Evolutionary conservation across 2,888 invertebrate species (phyloP).

Genomic region (Pollenia labialis): DNA sequence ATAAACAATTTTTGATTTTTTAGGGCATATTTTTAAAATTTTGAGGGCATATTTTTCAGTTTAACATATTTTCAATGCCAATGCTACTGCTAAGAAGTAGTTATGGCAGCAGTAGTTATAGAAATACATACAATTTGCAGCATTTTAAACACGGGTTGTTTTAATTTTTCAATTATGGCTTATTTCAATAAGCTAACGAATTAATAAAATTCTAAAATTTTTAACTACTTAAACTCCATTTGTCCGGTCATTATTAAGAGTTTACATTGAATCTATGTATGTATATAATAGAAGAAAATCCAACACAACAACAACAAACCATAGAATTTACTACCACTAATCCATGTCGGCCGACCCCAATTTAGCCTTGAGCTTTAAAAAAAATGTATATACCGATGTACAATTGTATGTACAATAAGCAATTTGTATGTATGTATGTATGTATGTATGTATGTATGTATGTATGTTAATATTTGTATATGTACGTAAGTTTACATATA

Average conservation of each 20-base stretch:
- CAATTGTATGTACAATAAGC: conserved; percentile 1
- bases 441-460: conserved; percentile 11
- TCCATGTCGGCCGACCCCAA: conserved; percentile 66
- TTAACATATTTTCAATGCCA: too few species aligned
- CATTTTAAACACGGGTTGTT: too few species aligned
- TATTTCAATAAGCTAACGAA: neutral
- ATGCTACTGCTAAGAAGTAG: too few species aligned
- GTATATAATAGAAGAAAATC: conserved; percentile 22
- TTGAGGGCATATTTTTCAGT: too few species aligned
- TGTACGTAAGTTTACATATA: neutral
- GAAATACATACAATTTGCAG: too few species aligned
- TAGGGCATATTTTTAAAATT: too few species aligned
- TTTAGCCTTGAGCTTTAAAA: conserved; percentile 73
- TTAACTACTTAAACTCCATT: conserved; percentile 44
- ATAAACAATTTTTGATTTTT: too few species aligned
- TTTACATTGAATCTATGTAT: conserved; percentile 13
- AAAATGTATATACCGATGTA: conserved; percentile 47
- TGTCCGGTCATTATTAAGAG: conserved; percentile 40
- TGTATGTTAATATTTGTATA: neutral
- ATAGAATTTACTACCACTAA: conserved; percentile 34
- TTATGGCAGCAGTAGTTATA: too few species aligned
- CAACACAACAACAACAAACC: conserved; percentile 20
- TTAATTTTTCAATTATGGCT: neutral
- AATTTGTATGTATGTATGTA: conserved; percentile 1
- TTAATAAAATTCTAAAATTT: neutral